These are phyloP conservation scores for Emydura subglobosa DNA, from an alignment of 2,113 vertebrate genomes.

Conservation along the genomic window DNA sequence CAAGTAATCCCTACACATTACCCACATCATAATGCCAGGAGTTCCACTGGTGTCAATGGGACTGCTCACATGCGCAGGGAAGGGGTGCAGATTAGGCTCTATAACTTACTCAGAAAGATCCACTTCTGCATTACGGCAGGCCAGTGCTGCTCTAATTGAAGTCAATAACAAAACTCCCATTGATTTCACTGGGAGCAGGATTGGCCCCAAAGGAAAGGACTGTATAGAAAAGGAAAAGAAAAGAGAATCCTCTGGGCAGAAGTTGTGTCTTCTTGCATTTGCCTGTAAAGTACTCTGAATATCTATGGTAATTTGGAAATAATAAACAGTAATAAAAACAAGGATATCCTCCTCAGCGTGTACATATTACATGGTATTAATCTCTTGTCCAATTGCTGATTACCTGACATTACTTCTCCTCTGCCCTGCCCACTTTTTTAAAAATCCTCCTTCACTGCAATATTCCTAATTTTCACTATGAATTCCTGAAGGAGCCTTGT, in stretches of 20 bases:
- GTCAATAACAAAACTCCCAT: neutral
- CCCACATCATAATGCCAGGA: neutral
- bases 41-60: neutral
- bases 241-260: neutral
- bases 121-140: neutral
- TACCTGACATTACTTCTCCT: neutral
- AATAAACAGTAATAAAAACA: neutral
- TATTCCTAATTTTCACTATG: rapidly evolving
- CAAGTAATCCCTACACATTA: neutral
- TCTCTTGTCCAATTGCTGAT: neutral
- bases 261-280: neutral
- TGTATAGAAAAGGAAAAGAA: neutral
- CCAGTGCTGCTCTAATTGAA: neutral
- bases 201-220: constrained; percentile 5
- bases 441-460: neutral
- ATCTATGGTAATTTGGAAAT: neutral
- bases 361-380: rapidly evolving
- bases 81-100: neutral
- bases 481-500: neutral
- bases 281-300: neutral
- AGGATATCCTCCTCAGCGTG: neutral
- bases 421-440: rapidly evolving
- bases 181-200: neutral
- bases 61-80: neutral
- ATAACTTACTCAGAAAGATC: neutral